Conservation (phyloP, 1,140 invertebrate genomes). For the Pseudomyrmex concolor region DNA sequence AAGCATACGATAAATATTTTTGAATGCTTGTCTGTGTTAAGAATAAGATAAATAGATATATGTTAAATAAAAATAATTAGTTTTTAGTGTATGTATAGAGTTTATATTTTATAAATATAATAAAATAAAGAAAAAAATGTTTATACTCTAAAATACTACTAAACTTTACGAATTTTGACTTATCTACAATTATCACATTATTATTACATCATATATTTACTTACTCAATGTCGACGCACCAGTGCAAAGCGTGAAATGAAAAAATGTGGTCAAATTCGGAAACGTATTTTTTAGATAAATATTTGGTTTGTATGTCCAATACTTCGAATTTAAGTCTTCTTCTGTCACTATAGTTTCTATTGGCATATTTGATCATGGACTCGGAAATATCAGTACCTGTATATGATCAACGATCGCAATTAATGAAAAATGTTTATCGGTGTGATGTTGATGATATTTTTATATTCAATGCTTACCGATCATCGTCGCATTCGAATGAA, state of each 20-base stretch:
- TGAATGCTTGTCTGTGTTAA: conserved; percentile 12
- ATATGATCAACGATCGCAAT: not conserved
- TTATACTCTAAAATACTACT: too few relatives aligned
- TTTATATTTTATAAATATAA: too few relatives aligned
- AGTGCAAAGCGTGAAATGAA: conserved; percentile 6
- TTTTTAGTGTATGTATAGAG: too few relatives aligned
- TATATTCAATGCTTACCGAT: not conserved
- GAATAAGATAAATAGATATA: not conserved
- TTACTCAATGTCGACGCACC: not conserved
- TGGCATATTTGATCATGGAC: conserved; percentile 3
- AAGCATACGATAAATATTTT: conserved; percentile 18
- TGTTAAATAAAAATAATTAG: too few relatives aligned
- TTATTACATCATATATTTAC: not conserved
- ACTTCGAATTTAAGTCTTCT: not conserved
- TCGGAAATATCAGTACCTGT: conserved; percentile 7
- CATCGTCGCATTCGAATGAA: not conserved
- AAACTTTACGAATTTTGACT: not conserved
- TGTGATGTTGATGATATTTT: not conserved
- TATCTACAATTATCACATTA: not conserved
- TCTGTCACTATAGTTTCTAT: not conserved
- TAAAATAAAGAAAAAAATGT: too few relatives aligned
- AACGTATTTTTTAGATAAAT: not conserved
- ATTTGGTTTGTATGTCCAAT: conserved; percentile 15
- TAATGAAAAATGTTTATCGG: not conserved
- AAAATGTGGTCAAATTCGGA: conserved; percentile 25